Conservation (phyloP, 2,113 vertebrate genomes). For the Corythornis vintsioides region DNA sequence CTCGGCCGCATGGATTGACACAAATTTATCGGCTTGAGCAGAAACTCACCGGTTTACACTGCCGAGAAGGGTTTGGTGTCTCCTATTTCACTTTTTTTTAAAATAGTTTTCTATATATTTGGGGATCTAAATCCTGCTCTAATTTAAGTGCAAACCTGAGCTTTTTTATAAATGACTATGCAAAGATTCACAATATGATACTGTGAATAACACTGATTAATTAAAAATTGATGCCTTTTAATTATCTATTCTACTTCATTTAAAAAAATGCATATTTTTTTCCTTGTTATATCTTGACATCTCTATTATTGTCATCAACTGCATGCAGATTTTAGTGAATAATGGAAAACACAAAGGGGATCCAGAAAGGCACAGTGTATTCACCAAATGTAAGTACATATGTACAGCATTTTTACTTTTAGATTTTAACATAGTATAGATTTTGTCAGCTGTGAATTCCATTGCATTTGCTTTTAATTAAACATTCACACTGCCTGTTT, state of each 20-base stretch:
- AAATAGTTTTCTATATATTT: neutral
- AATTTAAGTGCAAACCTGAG: neutral
- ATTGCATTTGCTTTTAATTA: neutral
- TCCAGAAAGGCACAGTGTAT: fast-evolving
- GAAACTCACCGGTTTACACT: too few species aligned
- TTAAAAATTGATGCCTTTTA: neutral
- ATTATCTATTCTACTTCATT: neutral
- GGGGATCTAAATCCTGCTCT: neutral
- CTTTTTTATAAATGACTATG: neutral
- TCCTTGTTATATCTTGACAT: neutral
- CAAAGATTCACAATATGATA: neutral
- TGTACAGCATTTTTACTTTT: neutral
- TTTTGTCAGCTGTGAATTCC: neutral
- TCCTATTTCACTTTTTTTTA: neutral
- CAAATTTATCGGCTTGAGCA: too few species aligned
- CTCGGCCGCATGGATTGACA: too few species aligned
- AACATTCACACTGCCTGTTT: neutral
- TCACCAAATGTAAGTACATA: conserved; percentile 76
- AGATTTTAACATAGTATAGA: neutral
- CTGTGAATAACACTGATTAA: neutral
- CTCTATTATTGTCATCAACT: neutral
- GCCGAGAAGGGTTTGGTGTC: too few species aligned
- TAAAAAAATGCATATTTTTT: neutral
- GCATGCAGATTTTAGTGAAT: neutral
- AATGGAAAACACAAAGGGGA: fast-evolving